phyloP scores from a whole-genome alignment of 2,888 invertebrate species.

The Cremastinae sp. region DNA sequence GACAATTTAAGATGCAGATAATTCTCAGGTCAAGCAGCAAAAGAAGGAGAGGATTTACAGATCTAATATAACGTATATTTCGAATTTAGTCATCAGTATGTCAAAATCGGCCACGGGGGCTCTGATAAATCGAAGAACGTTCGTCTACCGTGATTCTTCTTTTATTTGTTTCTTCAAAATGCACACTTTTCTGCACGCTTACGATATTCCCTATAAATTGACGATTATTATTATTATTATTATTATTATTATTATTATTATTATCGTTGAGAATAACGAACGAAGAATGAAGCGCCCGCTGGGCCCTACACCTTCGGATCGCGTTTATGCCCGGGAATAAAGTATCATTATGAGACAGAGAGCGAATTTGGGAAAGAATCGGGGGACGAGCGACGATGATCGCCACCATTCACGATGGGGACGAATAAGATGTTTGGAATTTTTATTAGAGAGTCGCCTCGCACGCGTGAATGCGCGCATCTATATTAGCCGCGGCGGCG shows the following conservation, averaged over 20 bases:
- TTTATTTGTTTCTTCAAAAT: constrained; percentile 17
- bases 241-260: constrained; percentile 17
- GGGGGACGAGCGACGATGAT: constrained; percentile 10
- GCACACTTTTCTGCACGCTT: neutral
- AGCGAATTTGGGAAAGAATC: constrained; percentile 35
- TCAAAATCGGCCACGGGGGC: no score
- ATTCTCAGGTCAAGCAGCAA: no score
- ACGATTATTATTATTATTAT: neutral
- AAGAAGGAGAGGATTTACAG: no score
- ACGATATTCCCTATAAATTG: constrained; percentile 13
- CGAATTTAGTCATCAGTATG: no score
- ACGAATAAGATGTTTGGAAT: constrained; percentile 74
- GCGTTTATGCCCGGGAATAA: constrained; percentile 16
- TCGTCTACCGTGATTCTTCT: neutral
- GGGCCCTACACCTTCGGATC: constrained; percentile 44
- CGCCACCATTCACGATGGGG: constrained; percentile 28
- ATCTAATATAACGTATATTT: no score
- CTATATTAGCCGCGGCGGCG: constrained; percentile 1
- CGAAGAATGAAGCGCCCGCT: constrained; percentile 45
- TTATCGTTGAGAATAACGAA: constrained; percentile 13
- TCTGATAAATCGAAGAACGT: no score
- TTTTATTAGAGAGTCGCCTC: constrained; percentile 62
- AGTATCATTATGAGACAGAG: constrained; percentile 25
- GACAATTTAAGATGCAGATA: no score
- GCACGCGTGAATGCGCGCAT: constrained; percentile 44